phyloP scores from a whole-genome alignment of 2,113 vertebrate species.

The Rhodinocichla rosea region DNA sequence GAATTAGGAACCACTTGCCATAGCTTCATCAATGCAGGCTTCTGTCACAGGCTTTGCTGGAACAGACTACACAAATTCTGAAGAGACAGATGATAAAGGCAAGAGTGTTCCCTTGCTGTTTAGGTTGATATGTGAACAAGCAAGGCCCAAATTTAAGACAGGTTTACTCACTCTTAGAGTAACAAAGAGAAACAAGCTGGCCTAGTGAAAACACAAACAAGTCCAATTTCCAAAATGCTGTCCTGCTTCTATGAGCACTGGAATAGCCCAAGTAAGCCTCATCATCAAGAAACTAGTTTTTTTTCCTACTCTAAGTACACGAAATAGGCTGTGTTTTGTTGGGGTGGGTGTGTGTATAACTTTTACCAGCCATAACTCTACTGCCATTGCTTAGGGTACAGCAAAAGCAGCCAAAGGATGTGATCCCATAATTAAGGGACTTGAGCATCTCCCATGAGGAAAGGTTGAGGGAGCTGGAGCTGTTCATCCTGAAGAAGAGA shows the following conservation, averaged over 20 bases:
- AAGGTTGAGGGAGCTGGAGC: background rate
- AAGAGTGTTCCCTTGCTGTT: background rate
- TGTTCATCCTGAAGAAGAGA: background rate
- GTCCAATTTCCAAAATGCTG: background rate
- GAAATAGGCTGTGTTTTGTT: background rate
- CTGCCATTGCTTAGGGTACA: background rate
- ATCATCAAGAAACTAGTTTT: background rate
- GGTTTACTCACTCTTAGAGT: background rate
- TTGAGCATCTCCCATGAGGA: background rate
- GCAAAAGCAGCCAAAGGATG: background rate
- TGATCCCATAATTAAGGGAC: background rate
- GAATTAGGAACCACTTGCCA: background rate
- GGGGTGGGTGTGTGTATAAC: background rate
- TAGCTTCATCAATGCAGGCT: background rate
- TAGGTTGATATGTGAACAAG: background rate
- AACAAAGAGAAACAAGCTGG: background rate
- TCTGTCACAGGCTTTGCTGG: background rate
- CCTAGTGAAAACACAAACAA: background rate
- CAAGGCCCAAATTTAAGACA: background rate
- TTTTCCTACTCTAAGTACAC: background rate
- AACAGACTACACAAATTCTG: background rate
- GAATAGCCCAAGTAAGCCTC: background rate
- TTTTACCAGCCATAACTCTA: background rate
- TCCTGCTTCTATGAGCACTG: background rate
- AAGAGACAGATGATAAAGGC: background rate